These are phyloP conservation scores for Enteromius anoplus DNA, from an alignment of 2,797 vertebrate genomes.

Conservation along the genomic window DNA sequence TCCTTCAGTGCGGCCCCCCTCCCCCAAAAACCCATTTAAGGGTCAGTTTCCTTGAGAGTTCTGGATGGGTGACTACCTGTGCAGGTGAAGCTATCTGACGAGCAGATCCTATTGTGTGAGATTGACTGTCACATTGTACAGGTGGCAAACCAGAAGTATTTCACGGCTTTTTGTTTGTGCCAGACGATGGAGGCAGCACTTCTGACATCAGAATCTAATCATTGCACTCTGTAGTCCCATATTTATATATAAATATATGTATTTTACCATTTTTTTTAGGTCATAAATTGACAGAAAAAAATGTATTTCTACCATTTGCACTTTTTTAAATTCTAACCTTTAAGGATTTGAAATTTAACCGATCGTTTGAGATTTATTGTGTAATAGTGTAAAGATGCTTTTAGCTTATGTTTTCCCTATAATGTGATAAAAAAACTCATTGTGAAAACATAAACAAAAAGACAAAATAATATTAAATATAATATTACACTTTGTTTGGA, in stretches of 20 bases:
- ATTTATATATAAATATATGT: neutral
- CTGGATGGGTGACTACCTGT: slow-evolving; percentile 56
- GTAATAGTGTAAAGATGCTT: neutral
- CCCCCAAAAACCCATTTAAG: slow-evolving; percentile 50
- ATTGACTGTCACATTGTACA: neutral
- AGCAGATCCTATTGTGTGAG: slow-evolving; percentile 5
- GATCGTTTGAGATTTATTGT: neutral
- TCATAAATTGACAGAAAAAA: neutral
- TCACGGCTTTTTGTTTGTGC: neutral
- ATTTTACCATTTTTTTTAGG: neutral
- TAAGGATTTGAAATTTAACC: neutral
- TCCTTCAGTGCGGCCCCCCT: slow-evolving; percentile 76
- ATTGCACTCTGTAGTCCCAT: neutral
- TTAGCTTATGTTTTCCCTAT: neutral
- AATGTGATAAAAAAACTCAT: neutral
- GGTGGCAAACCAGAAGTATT: neutral
- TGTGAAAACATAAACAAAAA: neutral
- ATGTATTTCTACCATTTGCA: neutral
- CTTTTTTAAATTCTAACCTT: neutral
- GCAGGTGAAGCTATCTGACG: slow-evolving; percentile 29
- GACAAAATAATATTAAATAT: neutral
- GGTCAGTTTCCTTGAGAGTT: slow-evolving; percentile 36
- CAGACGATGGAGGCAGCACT: neutral
- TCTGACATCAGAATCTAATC: slow-evolving; percentile 1
- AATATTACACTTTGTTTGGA: neutral